Evolutionary conservation across 2,113 vertebrate genomes (phyloP).

Genomic region (Stictonetta naevosa): DNA sequence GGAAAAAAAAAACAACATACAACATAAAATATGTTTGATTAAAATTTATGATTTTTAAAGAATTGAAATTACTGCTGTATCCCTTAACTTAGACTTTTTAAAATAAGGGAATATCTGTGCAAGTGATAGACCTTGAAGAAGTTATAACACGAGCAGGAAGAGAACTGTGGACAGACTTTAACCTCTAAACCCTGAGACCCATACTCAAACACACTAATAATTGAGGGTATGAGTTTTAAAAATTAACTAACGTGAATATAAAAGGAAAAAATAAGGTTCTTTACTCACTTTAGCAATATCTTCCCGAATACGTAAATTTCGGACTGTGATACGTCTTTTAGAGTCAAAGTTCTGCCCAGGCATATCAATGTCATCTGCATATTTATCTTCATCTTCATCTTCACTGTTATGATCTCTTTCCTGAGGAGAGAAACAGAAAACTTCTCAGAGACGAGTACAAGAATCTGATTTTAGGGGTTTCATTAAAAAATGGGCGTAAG

Average conservation of each 20-base stretch:
- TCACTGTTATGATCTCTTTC: constrained; percentile 96
- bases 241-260: background rate
- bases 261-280: background rate
- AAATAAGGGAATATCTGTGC: too few relatives aligned
- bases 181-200: background rate
- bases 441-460: background rate
- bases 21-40: background rate
- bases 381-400: constrained; percentile 98
- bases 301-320: constrained; percentile 95
- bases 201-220: background rate
- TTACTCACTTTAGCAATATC: constrained; percentile 94
- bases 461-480: background rate
- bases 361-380: constrained; percentile 98
- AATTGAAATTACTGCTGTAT: background rate
- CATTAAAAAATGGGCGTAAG: background rate
- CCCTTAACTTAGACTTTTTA: background rate
- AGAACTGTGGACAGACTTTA: background rate
- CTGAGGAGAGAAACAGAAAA: constrained; percentile 66
- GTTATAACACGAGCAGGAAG: rapidly evolving
- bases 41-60: background rate
- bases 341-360: constrained; percentile 99
- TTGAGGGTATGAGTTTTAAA: rapidly evolving
- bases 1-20: background rate
- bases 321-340: constrained; percentile 95
- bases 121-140: background rate